Percentiles rank a stretch among this genome's conserved stretches.
Conservation (phyloP, 1,140 invertebrate species). For the Neodiprion fabricii region DNA sequence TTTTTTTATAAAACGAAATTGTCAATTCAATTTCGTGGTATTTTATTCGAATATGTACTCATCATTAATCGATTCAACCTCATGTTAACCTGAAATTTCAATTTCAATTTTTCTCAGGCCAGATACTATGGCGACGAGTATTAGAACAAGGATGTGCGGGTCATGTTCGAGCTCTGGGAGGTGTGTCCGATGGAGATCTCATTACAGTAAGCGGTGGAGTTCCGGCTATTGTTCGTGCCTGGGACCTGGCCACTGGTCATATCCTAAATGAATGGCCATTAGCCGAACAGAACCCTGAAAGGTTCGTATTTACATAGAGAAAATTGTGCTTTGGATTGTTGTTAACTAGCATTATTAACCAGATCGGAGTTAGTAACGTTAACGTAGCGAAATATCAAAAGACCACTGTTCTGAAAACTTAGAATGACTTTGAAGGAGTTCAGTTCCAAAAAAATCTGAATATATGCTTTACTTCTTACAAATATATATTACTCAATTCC, state of each 20-base stretch:
- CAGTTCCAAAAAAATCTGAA: background rate
- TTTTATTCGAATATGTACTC: too few relatives aligned
- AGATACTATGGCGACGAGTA: constrained; percentile 83
- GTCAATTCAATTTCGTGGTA: too few relatives aligned
- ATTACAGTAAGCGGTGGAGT: constrained; percentile 77
- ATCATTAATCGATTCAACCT: background rate
- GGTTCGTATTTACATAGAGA: constrained; percentile 33
- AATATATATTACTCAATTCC: constrained; percentile 15
- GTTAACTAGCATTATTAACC: too few relatives aligned
- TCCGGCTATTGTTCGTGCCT: constrained; percentile 76
- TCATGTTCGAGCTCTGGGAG: constrained; percentile 59
- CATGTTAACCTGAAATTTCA: background rate
- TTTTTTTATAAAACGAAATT: too few relatives aligned
- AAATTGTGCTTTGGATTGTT: background rate
- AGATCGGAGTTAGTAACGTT: too few relatives aligned
- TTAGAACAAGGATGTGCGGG: constrained; percentile 68
- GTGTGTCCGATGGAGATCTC: constrained; percentile 69
- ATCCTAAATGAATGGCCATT: constrained; percentile 63
- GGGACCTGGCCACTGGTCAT: constrained; percentile 75
- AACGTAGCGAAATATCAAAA: too few relatives aligned
- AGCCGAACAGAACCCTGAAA: constrained; percentile 54
- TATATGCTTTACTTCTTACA: constrained; percentile 20
- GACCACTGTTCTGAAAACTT: too few relatives aligned
- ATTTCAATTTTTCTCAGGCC: constrained; percentile 59
- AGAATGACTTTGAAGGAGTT: too few relatives aligned